phyloP scores from a whole-genome alignment of 2,797 vertebrate genomes.

The Benthosema pterotum region DNA sequence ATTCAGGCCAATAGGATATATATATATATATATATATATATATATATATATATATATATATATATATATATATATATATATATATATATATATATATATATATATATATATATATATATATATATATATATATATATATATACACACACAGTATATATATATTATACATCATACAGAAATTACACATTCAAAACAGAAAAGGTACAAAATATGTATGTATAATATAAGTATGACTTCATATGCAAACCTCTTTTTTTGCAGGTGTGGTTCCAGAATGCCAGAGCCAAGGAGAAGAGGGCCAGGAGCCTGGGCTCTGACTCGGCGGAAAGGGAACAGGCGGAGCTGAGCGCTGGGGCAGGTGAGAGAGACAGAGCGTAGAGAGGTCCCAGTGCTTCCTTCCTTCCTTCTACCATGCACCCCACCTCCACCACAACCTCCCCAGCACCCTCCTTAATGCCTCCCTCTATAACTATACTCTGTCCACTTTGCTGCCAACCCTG shows the following conservation, averaged over 20 bases:
- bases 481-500: conserved; percentile 79
- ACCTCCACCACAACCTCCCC: conserved; percentile 75
- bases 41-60: too few relatives aligned
- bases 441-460: conserved; percentile 41
- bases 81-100: too few relatives aligned
- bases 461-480: conserved; percentile 61
- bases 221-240: too few relatives aligned
- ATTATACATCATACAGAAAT: too few relatives aligned
- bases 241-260: conserved; percentile 34
- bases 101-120: too few relatives aligned
- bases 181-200: too few relatives aligned
- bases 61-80: too few relatives aligned
- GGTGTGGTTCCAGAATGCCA: conserved; percentile 99
- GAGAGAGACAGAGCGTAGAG: conserved; percentile 93
- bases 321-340: conserved; percentile 74
- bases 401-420: conserved; percentile 74
- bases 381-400: conserved; percentile 85
- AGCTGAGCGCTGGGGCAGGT: conserved; percentile 70
- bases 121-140: too few relatives aligned
- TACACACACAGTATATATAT: too few relatives aligned
- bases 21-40: too few relatives aligned
- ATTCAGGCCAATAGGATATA: too few relatives aligned
- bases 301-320: conserved; percentile 77
- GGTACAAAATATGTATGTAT: too few relatives aligned
- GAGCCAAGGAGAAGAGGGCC: conserved; percentile 98